Conservation (phyloP, 2,888 invertebrate genomes). For the Drosophila atripex region DNA sequence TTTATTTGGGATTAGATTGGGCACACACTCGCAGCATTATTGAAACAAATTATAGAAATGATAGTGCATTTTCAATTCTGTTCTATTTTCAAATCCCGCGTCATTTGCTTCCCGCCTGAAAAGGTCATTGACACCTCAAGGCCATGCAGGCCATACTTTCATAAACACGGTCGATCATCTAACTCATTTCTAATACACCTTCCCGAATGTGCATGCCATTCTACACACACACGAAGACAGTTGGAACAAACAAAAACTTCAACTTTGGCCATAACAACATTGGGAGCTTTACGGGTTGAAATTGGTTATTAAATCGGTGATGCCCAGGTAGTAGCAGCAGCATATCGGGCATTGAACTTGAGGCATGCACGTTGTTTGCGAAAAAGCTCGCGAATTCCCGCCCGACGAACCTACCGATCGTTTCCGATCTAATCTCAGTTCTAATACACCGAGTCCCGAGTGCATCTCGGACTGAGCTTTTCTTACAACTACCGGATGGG, state of each 20-base stretch:
- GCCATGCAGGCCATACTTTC: slow-evolving; percentile 16
- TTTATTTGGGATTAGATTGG: slow-evolving; percentile 2
- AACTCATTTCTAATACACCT: slow-evolving; percentile 9
- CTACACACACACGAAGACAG: slow-evolving; percentile 1
- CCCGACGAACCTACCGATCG: not conserved
- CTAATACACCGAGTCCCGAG: slow-evolving; percentile 9
- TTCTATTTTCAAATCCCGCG: slow-evolving; percentile 16
- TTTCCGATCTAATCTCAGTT: slow-evolving; percentile 24
- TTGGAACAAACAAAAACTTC: slow-evolving; percentile 25
- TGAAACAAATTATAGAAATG: slow-evolving; percentile 1
- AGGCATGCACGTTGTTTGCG: slow-evolving; percentile 22
- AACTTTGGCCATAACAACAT: slow-evolving; percentile 10
- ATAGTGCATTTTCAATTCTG: slow-evolving; percentile 32
- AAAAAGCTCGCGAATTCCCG: slow-evolving; percentile 27
- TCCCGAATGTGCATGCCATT: slow-evolving; percentile 18
- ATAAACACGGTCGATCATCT: not conserved
- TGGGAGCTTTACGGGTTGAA: slow-evolving; percentile 12
- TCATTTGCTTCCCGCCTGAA: slow-evolving; percentile 24
- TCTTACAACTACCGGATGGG: not conserved
- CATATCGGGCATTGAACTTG: slow-evolving; percentile 48
- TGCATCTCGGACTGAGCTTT: slow-evolving; percentile 26
- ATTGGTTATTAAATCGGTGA: not conserved
- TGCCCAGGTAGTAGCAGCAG: slow-evolving; percentile 1
- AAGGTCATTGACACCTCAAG: slow-evolving; percentile 39
- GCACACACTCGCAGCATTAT: not conserved